Evolutionary conservation across 2,113 vertebrate genomes (phyloP).

Genomic region (Campylomormyrus tamandua): DNA sequence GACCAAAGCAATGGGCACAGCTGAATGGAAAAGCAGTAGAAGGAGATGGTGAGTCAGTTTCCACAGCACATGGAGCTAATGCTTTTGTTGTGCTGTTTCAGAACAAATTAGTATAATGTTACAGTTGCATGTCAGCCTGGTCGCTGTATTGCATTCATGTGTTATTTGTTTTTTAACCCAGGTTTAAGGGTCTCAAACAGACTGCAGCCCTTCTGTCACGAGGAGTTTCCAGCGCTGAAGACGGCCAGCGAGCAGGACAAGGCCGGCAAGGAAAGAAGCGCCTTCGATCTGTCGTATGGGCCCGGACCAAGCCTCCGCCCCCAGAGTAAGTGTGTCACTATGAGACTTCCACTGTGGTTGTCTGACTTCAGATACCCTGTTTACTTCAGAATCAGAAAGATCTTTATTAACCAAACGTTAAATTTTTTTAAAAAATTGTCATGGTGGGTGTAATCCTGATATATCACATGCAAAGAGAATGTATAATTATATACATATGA

Average conservation of each 20-base stretch:
- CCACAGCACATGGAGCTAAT: background rate
- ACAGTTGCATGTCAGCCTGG: background rate
- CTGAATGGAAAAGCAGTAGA: slow-evolving; percentile 98
- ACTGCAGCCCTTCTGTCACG: slow-evolving; percentile 99
- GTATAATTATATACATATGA: background rate
- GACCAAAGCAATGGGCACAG: slow-evolving; percentile 99
- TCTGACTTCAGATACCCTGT: background rate
- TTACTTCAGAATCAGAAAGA: background rate
- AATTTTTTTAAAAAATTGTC: no score
- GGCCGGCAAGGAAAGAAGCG: slow-evolving; percentile 99
- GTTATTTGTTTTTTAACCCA: slow-evolving; percentile 39
- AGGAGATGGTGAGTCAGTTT: slow-evolving; percentile 80
- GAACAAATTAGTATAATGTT: background rate
- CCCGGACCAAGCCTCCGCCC: slow-evolving; percentile 99
- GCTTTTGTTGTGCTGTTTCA: background rate
- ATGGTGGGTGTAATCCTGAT: background rate
- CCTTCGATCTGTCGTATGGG: slow-evolving; percentile 99
- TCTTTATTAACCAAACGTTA: background rate
- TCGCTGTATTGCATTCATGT: background rate
- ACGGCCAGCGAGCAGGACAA: slow-evolving; percentile 99
- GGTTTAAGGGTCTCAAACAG: slow-evolving; percentile 99
- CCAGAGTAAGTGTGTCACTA: slow-evolving; percentile 72
- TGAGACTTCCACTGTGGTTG: background rate
- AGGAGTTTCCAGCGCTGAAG: slow-evolving; percentile 99
- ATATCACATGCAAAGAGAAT: background rate